Evolutionary conservation across 2,888 invertebrate genomes (phyloP), one percentile per base, ranked within the genome.

Genomic region (Himalopsyche tibetana): DNA sequence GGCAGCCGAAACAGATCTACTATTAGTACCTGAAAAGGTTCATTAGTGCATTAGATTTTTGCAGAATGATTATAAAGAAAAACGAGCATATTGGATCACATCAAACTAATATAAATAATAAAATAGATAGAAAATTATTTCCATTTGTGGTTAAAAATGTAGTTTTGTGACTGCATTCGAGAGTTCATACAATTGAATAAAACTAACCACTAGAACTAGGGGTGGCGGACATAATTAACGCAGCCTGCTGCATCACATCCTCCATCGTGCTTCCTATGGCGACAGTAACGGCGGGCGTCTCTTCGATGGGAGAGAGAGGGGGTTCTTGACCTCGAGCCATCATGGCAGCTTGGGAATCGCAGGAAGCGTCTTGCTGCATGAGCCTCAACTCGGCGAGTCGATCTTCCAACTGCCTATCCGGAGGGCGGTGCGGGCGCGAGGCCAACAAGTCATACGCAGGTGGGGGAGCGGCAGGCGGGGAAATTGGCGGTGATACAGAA

Each of bases 1-100:
- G 55, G 99, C 98, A 63, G 99, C 98, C 36, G 98, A 98, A 80
- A 99, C 98, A 55, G 97, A 97, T 90, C 97, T 94, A 89, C 97
- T 97, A 90, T 97, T 97, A 83, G 96, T 96, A 84, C 96, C 96
- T 90, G 94, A 91, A 87, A 90, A 89, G 4, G 6, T 74, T 51
- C 3, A 51, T 15, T 15, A 3, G 15, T 15, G 15, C 51, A 15
- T 51, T 5, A 51, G 51, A 51, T 51, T 51, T 15, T 15, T 51
- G 51, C 15, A 51, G 8, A 51, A 51, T 51, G 9, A 8, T 51
- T 51, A 51, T 51, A 51, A 51, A 15, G 51, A 51, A 15, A 15
- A 51, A 8, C 45, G 4, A 51, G 51, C 51, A 51, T 51, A 51
- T 51, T 51, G 51, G 15, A 15, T 51, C 15, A 51, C 15, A 51